These are phyloP conservation scores for Pocillopora grandis DNA, from an alignment of 92 coral and sea anemone species.

Conservation along the genomic window DNA sequence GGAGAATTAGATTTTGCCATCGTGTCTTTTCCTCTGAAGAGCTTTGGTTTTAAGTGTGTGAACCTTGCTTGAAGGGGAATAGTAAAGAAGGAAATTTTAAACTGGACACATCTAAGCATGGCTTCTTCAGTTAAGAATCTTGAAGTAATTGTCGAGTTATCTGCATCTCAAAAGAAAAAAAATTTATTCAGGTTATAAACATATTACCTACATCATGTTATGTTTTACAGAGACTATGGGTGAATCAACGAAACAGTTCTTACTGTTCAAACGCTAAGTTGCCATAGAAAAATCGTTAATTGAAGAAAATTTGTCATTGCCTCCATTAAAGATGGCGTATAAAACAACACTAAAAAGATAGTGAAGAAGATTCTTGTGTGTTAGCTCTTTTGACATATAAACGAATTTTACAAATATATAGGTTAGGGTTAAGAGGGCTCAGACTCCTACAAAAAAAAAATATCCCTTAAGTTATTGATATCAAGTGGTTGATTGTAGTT, in stretches of 20 bases:
- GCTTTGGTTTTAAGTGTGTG: background rate
- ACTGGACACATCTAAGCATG: background rate
- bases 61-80: background rate
- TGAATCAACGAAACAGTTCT: background rate
- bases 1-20: background rate
- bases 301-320: background rate
- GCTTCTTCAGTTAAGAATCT: no score
- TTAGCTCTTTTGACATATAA: no score
- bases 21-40: background rate
- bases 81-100: background rate
- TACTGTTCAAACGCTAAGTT: background rate
- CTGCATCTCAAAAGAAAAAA: constrained; percentile 11
- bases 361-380: background rate
- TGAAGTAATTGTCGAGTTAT: no score
- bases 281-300: background rate
- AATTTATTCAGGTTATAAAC: constrained; percentile 6
- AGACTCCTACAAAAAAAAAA: no score
- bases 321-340: background rate
- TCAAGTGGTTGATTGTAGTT: no score
- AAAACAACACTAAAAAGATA: background rate
- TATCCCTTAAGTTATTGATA: no score
- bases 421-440: no score
- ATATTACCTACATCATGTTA: background rate
- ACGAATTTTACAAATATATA: no score
- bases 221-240: background rate